phyloP scores from a whole-genome alignment of 2,113 vertebrate genomes.

The Pipa parva region DNA sequence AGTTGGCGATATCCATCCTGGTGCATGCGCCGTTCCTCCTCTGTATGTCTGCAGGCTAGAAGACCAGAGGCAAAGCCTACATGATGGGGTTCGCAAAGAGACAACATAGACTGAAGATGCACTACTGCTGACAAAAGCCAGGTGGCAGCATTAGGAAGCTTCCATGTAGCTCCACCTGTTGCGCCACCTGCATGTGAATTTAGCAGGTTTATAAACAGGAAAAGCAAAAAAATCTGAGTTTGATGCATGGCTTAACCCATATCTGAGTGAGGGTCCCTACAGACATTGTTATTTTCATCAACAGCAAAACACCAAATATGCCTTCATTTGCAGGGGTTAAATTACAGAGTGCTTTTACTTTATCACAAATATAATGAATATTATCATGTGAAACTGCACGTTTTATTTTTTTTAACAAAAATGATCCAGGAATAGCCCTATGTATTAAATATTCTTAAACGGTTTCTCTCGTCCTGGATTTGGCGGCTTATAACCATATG shows the following conservation, averaged over 20 bases:
- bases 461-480: too few relatives aligned
- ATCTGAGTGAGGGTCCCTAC: neutral
- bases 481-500: too few relatives aligned
- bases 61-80: too few relatives aligned
- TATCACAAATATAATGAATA: neutral
- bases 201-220: neutral
- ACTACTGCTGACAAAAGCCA: neutral
- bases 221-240: neutral
- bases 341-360: constrained; percentile 17
- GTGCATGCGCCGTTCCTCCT: neutral
- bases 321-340: neutral
- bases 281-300: neutral
- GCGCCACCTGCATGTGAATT: neutral
- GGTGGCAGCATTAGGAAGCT: neutral
- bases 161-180: neutral
- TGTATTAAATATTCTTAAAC: too few relatives aligned
- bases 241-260: constrained; percentile 19
- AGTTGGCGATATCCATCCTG: too few relatives aligned
- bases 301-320: neutral
- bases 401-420: too few relatives aligned
- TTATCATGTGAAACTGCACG: constrained; percentile 6
- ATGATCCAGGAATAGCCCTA: too few relatives aligned
- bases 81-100: neutral
- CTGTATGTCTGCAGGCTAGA: neutral
- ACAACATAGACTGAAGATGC: neutral